A percentile compares a stretch with the other conserved stretches of the same genome.
Evolutionary conservation across 2,113 vertebrate genomes (phyloP).

Genomic region (Anser brachyrhynchus): DNA sequence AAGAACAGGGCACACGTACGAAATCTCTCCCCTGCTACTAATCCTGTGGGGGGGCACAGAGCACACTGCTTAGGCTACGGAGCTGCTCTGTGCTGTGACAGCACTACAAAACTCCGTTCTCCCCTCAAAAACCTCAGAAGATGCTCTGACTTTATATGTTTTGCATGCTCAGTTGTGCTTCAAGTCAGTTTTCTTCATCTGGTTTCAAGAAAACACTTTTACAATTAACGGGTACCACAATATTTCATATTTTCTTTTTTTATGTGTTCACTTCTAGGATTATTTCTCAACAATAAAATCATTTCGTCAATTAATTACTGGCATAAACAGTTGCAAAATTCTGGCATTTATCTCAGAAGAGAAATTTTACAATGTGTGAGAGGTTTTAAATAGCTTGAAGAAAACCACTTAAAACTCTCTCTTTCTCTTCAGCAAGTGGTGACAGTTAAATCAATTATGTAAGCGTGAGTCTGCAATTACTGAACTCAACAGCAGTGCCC

Average conservation of each 20-base stretch:
- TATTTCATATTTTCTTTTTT: neutral
- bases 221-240: neutral
- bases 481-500: neutral
- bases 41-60: neutral
- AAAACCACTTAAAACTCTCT: neutral
- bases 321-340: neutral
- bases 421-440: neutral
- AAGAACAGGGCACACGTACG: neutral
- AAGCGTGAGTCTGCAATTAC: neutral
- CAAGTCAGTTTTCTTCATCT: neutral
- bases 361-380: neutral
- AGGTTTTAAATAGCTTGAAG: neutral
- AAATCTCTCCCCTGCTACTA: neutral
- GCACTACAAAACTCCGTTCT: neutral
- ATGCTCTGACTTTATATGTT: neutral
- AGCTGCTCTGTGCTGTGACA: neutral
- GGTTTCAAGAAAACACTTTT: neutral
- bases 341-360: neutral
- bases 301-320: neutral
- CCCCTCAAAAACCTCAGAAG: rapidly evolving
- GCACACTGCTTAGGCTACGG: neutral
- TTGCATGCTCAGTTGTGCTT: neutral
- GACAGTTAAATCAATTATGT: neutral
- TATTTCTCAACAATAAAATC: neutral
- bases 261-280: neutral